Percentiles rank a stretch among this genome's conserved stretches.
Evolutionary conservation across 1,140 invertebrate genomes (phyloP).

Genomic region (Nephila pilipes): DNA sequence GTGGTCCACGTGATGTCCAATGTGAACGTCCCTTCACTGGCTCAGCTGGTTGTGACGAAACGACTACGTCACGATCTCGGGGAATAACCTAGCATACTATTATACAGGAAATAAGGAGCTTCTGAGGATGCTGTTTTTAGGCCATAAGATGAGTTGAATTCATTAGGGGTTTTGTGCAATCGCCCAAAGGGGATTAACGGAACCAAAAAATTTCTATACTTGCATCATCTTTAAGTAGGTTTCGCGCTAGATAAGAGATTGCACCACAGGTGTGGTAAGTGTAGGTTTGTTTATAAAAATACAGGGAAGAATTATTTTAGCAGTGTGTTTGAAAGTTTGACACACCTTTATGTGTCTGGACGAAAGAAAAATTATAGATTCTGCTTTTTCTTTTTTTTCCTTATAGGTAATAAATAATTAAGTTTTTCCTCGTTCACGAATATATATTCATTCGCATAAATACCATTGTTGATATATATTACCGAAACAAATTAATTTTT

Average conservation of each 20-base stretch:
- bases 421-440: not conserved
- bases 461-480: not conserved
- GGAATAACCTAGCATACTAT: slow-evolving; percentile 68
- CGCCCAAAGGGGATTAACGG: not conserved
- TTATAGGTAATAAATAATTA: not conserved
- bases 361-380: not conserved
- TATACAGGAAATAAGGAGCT: slow-evolving; percentile 33
- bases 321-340: not conserved
- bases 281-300: slow-evolving; percentile 28
- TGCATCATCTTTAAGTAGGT: slow-evolving; percentile 35
- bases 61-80: not conserved
- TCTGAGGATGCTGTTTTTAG: slow-evolving; percentile 57
- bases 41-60: slow-evolving; percentile 50
- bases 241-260: slow-evolving; percentile 44
- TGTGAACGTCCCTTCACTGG: slow-evolving; percentile 61
- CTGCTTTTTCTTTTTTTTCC: not conserved
- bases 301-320: slow-evolving; percentile 39
- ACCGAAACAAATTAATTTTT: not conserved
- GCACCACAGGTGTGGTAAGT: slow-evolving; percentile 36
- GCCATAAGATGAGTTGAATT: slow-evolving; percentile 23
- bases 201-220: slow-evolving; percentile 9
- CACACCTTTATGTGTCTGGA: not conserved
- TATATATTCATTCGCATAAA: not conserved
- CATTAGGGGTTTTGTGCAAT: slow-evolving; percentile 47
- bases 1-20: slow-evolving; percentile 57